These are phyloP conservation scores for Ostrea denselamellosa DNA, from an alignment of 1,140 invertebrate species.

Conservation along the genomic window DNA sequence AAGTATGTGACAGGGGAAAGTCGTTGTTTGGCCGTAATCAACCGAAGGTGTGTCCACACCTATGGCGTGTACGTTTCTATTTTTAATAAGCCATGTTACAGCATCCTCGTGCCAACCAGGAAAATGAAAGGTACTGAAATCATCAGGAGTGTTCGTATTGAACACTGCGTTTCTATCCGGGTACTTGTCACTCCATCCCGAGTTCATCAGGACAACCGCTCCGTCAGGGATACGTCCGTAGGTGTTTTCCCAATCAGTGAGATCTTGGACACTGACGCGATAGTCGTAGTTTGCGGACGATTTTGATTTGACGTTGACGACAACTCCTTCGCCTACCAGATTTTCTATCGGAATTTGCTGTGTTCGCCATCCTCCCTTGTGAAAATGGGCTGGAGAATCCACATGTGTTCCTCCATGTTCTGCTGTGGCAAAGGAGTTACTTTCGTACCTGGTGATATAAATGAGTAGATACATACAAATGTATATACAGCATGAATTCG, in stretches of 20 bases:
- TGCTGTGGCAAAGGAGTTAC: constrained; percentile 81
- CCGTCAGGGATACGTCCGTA: constrained; percentile 64
- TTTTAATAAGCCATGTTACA: constrained; percentile 61
- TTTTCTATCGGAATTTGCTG: constrained; percentile 59
- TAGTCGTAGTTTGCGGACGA: constrained; percentile 61
- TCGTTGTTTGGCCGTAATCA: constrained; percentile 66
- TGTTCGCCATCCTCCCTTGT: constrained; percentile 46
- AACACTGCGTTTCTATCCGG: constrained; percentile 64
- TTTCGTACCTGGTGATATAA: constrained; percentile 79
- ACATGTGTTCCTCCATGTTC: constrained; percentile 85
- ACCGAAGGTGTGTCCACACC: constrained; percentile 65
- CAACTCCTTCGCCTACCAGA: constrained; percentile 57
- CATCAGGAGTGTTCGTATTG: constrained; percentile 45
- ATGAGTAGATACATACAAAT: no score
- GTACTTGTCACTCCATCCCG: constrained; percentile 66
- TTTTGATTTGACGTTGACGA: constrained; percentile 60
- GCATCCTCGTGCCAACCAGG: constrained; percentile 65
- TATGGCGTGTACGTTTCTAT: constrained; percentile 60
- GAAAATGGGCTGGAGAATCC: constrained; percentile 63
- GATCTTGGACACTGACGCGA: constrained; percentile 59
- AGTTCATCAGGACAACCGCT: constrained; percentile 69
- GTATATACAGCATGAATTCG: no score
- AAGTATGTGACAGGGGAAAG: constrained; percentile 63
- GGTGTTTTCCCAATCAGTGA: constrained; percentile 63
- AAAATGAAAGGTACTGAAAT: constrained; percentile 64